phyloP scores from a whole-genome alignment of 2,888 invertebrate genomes.

The Pemphredon lugubris region DNA sequence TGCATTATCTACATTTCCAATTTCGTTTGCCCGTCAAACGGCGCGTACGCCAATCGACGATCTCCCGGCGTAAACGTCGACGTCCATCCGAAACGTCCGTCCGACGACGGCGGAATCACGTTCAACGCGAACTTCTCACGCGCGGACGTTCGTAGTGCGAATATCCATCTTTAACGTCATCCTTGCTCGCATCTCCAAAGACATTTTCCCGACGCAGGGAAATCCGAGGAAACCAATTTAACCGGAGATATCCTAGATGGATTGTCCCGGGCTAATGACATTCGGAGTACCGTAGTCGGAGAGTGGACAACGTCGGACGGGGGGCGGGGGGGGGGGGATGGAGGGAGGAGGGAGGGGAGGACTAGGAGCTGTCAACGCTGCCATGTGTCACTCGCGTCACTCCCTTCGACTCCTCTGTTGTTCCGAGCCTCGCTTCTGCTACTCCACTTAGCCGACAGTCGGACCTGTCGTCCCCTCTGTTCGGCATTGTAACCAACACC shows the following conservation, averaged over 20 bases:
- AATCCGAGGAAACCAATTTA: constrained; percentile 49
- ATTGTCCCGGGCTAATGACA: constrained; percentile 70
- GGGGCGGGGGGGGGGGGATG: constrained; percentile 8
- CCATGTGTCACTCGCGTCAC: constrained; percentile 68
- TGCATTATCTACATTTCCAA: too few species aligned
- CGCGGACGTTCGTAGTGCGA: too few species aligned
- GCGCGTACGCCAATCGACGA: too few species aligned
- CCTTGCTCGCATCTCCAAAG: not conserved
- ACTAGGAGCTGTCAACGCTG: constrained; percentile 69
- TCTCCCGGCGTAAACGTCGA: too few species aligned
- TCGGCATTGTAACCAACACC: constrained; percentile 60
- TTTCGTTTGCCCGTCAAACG: too few species aligned
- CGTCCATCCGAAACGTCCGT: too few species aligned
- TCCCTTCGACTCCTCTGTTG: constrained; percentile 66
- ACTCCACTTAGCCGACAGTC: constrained; percentile 69
- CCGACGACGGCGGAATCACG: too few species aligned
- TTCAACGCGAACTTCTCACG: too few species aligned
- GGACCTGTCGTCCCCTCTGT: constrained; percentile 60
- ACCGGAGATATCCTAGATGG: constrained; percentile 61
- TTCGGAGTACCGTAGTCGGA: constrained; percentile 47
- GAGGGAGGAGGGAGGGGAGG: constrained; percentile 36
- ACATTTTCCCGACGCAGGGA: constrained; percentile 13
- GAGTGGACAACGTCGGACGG: constrained; percentile 17
- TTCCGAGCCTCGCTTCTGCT: constrained; percentile 60
- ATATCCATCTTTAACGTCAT: too few species aligned